Base-by-base conservation (phyloP, 2,113 vertebrate genomes). In the Laticauda colubrina region DNA sequence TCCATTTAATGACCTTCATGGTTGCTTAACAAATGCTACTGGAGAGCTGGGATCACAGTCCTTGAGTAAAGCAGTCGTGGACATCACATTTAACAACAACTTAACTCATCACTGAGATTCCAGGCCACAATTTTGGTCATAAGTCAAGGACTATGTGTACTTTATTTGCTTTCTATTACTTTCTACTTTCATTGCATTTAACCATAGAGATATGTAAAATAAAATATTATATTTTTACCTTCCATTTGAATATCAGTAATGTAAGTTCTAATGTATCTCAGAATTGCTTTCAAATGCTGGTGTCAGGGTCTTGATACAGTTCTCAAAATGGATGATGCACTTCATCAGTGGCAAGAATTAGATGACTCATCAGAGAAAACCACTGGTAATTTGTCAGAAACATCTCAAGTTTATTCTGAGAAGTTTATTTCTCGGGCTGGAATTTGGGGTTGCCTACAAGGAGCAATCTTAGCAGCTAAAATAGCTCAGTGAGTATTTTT, bases 371-470 rank as follows among this genome's bases (percentile, higher is more conserved):
- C 93, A 75, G 59, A 96, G 93, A 95, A 9, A 88, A 29, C 88
- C 85, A 57, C 61, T 88, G 94, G 89, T 7, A 90, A 26, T 8
- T 91, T 29, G 90, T 93, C 93, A 90, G 88, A 92, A 94, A 69
- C 4, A 87, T 94, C 24, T 48, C 96, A 92, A 95, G 97, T 97
- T 96, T 98, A 97, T 85, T 97, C 97, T 92, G 97, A 98, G 88
- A 97, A 98, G 87, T 97, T 98, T 93, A 95, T 99, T 93, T 97
- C 96, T 94, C 97, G 96, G 93, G 97, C 97, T 94, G 99, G 99
- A 90, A 95, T 98, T 92, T 99, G 99, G 99, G 99, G 99, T 12
- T 99, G 99, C 96, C 97, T 99, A 43, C 98, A 98, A 95, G 99
- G 98, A 93, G 99, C 98, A 3, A 96, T 97, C 86, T 97, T 99